Evolutionary conservation across 2,888 invertebrate genomes (phyloP), one percentile per base, ranked within the genome.

Genomic region (Ferdinandea cuprea): DNA sequence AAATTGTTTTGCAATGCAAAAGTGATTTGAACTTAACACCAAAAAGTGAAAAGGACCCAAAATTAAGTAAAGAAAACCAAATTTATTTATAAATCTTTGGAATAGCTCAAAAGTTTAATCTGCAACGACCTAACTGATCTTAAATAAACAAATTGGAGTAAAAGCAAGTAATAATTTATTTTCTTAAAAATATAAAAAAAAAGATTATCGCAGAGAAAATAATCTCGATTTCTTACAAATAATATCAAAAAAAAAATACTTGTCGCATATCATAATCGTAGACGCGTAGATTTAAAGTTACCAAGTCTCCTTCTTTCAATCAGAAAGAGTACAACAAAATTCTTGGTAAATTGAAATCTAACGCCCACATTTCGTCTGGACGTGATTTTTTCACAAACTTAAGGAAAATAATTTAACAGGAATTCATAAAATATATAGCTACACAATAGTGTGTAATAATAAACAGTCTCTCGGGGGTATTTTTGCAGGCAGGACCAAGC

Each of bases 401-500:
- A 54, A 4, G 40, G n/a, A n/a, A 48, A 81, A 76, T 76, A 81
- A 71, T 56, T 73, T 56, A 65, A 73, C 21, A 54, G n/a, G 5
- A 63, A 42, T 40, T 4, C n/a, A n/a, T n/a, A 65, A 19, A 37
- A 17, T 15, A 73, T 42, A 50, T 37, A 9, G 37, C 35, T 28
- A 58, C 13, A 66, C n/a, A n/a, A n/a, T n/a, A 42, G 9, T 59
- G 42, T 13, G 61, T 42, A 61, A 6, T 48, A 63, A 30, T 35
- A 58, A 72, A 76, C 81, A 81, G 81, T 81, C 81, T 79, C 68
- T 76, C 7, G 30, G 54, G 19, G 58, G n/a, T n/a, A n/a, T n/a
- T 52, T 46, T 30, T 66, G 71, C 59, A 35, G 63, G 65, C 63
- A 76, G 40, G 44, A 32, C 3, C 46, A 54, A 40, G 71, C 71